These are phyloP conservation scores for Caenorhabditis panamensis DNA, from an alignment of 2,888 invertebrate genomes.

Conservation along the genomic window DNA sequence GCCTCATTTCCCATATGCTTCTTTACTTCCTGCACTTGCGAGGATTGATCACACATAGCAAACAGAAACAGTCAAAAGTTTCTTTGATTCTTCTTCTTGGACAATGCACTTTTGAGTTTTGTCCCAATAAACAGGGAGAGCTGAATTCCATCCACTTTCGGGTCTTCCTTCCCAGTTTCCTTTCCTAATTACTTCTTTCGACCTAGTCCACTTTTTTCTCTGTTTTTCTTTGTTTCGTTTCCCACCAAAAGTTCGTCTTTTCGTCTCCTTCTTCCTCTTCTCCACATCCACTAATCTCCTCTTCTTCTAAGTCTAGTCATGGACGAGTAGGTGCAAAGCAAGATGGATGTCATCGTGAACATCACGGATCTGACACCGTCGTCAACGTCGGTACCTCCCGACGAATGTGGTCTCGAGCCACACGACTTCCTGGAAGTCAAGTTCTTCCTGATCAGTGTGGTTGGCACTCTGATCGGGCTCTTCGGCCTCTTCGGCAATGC, in stretches of 20 bases:
- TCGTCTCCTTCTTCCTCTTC: too few species aligned
- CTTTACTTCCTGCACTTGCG: too few species aligned
- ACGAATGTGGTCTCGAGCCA: constrained; percentile 72
- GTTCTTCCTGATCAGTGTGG: constrained; percentile 74
- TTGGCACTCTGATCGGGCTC: constrained; percentile 87
- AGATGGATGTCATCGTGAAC: constrained; percentile 38
- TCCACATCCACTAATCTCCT: neutral
- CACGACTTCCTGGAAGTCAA: constrained; percentile 76
- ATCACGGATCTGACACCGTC: constrained; percentile 46
- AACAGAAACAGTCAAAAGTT: too few species aligned
- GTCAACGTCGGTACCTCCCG: constrained; percentile 18
- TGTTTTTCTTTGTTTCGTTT: constrained; percentile 17
- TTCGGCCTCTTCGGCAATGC: constrained; percentile 92
- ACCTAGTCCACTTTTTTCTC: constrained; percentile 18
- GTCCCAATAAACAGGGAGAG: neutral
- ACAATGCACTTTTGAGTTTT: neutral
- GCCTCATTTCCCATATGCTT: too few species aligned
- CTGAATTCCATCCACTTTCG: neutral
- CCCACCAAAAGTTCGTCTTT: constrained; percentile 1
- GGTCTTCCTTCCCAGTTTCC: neutral
- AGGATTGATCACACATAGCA: too few species aligned
- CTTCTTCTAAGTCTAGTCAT: constrained; percentile 21
- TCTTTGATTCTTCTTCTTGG: too few species aligned
- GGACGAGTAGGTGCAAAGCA: constrained; percentile 50
- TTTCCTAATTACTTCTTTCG: neutral